A percentile compares a stretch with the other conserved stretches of the same genome.
Conservation (phyloP, 2,888 invertebrate genomes). For the Eustalomyia histrio region DNA sequence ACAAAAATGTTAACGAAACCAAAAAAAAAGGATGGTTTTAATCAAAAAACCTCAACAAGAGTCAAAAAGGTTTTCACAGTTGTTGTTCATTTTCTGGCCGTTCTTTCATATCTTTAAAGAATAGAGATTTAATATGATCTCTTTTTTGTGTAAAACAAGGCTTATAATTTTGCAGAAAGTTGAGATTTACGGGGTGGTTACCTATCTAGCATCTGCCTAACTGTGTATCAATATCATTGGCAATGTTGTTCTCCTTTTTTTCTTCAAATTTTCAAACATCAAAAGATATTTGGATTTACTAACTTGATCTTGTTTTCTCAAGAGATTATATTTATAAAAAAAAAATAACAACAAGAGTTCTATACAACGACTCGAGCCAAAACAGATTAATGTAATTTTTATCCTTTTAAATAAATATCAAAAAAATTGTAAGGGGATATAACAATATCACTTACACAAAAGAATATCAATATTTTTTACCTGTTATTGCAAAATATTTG, state of each 20-base stretch:
- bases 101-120: background rate
- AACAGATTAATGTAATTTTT: constrained; percentile 71
- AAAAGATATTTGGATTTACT: constrained; percentile 42
- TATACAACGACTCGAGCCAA: constrained; percentile 73
- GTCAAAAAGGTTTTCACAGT: constrained; percentile 77
- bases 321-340: constrained; percentile 69
- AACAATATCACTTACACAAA: constrained; percentile 2
- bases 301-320: constrained; percentile 74
- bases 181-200: constrained; percentile 40
- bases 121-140: background rate
- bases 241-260: background rate
- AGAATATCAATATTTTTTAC: constrained; percentile 28
- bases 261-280: constrained; percentile 38
- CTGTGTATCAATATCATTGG: constrained; percentile 61
- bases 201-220: constrained; percentile 54
- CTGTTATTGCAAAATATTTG: constrained; percentile 36
- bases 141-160: constrained; percentile 15
- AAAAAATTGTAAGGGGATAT: constrained; percentile 1
- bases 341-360: background rate
- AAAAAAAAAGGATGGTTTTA: background rate
- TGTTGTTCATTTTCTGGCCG: constrained; percentile 60
- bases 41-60: constrained; percentile 63
- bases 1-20: background rate
- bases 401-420: constrained; percentile 42
- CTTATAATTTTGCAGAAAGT: constrained; percentile 9